phyloP scores from a whole-genome alignment of 2,113 vertebrate genomes.

The Rostratula benghalensis region DNA sequence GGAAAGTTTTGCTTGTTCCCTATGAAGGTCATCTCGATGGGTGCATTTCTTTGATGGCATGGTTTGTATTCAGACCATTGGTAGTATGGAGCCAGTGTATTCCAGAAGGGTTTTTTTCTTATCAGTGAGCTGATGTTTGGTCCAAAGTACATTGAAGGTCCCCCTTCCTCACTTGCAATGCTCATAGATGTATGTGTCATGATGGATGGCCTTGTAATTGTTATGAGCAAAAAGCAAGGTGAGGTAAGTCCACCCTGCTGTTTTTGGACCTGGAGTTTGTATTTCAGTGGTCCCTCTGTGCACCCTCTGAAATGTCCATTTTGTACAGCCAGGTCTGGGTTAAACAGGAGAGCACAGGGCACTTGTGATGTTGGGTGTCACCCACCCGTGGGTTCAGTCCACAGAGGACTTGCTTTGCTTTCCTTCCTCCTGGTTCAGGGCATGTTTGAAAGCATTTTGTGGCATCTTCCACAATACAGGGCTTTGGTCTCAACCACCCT shows the following conservation, averaged over 20 bases:
- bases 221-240: neutral
- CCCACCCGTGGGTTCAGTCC: neutral
- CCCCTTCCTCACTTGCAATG: neutral
- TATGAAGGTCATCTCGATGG: fast-evolving
- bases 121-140: neutral
- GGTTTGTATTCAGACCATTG: fast-evolving
- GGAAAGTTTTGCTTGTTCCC: neutral
- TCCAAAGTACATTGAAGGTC: neutral
- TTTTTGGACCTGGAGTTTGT: neutral
- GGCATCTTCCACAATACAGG: neutral
- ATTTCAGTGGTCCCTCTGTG: fast-evolving
- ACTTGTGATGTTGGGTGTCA: neutral
- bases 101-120: neutral
- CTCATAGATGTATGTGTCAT: neutral
- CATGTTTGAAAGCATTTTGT: no score
- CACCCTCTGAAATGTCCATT: neutral
- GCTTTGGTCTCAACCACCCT: neutral
- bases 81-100: neutral
- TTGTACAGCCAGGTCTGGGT: neutral
- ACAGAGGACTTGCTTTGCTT: neutral
- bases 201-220: fast-evolving
- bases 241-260: neutral
- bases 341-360: neutral
- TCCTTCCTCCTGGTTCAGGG: neutral
- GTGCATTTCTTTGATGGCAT: neutral